Evolutionary conservation across 1,140 invertebrate genomes (phyloP), one percentile per base, ranked within the genome.

Genomic region (Ceratosolen solmsi): DNA sequence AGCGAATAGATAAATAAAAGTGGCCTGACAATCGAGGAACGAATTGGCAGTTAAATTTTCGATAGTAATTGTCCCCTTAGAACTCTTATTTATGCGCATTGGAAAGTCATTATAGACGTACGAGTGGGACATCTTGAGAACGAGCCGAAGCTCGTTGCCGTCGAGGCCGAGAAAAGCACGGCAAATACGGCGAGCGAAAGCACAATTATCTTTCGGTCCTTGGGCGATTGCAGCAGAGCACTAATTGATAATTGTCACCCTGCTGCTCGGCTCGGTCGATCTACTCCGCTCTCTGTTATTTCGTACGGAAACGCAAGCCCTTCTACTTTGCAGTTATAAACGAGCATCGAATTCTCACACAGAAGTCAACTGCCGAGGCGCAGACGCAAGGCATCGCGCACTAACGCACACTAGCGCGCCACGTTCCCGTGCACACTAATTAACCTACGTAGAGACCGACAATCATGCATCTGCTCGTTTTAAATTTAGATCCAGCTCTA

Each of bases 161-260:
- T 3, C 36, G 15, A 22, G 15, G 36, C 9, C 30, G 15, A 33
- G 15, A n/a, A 63, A 68, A 68, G 22, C 20, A n/a, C 5, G 27
- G 20, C 20, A 36, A 36, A 2, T 20, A 36, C n/a, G 30, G 8
- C 49, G 46, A 56, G 27, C 1, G n/a, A 60, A 75, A 60, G 33
- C 13, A 49, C 54, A 75, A 75, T 75, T 60, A 75, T 27, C 36
- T 27, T 36, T 2, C 9, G 30, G 30, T 36, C 20, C 22, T 33
- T 22, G 7, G 33, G 54, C 56, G n/a, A 60, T 60, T 15, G 72
- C n/a, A 51, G 54, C 9, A n/a, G 17, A 25, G 8, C 8, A 51
- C 38, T 80, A 74, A 80, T 80, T 65, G 70, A 73, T 38, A 80
- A 80, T 73, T 80, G 33, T 80, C 79, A 33, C 36, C 38, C 27